Base-by-base conservation (phyloP, 2,888 invertebrate species). In the Enoplolaimus lenunculus region DNA sequence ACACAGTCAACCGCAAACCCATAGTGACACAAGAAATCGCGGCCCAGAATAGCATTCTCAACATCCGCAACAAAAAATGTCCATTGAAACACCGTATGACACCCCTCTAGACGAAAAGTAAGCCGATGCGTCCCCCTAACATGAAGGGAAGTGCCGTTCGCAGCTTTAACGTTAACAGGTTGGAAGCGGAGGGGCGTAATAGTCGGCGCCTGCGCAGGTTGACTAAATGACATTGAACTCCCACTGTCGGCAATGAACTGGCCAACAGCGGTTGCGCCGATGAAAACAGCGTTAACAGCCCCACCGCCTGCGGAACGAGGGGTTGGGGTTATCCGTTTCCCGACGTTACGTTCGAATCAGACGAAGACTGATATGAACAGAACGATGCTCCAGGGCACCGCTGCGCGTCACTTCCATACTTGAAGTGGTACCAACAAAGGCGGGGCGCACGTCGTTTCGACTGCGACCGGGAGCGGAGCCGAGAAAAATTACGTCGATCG, bases 61-160 rank as follows among this genome's bases (percentile, higher is more conserved):
- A 66, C 67, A n/a, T 66, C 67, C 3, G 67, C 67, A 13, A 66
- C 67, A n/a, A 7, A 30, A 31, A 66, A 66, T 2, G 26, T 31
- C 67, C 67, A 66, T 13, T 31, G 33, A 31, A 66, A 66, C 45
- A 45, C 7, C 45, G 7, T 7, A 21, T 7, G 45, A 45, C 7
- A 45, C 7, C 45, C 45, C 45, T 7, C 21, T 7, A 45, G 45
- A 7, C 21, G 7, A 21, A 45, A 45, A 21, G 45, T 13, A 45
- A 45, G 45, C 7, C 21, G n/a, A n/a, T n/a, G n/a, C n/a, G n/a
- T 21, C 7, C 45, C 7, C 45, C 45, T 45, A 45, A 7, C 45
- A 13, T 45, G 7, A 21, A 45, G 7, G 7, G 45, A 21, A 13
- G 45, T 45, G 45, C 45, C 45, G 45, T 45, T 45, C 7, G 21